Evolutionary conservation across 2,113 vertebrate genomes (phyloP).

Genomic region (Eonycteris spelaea): DNA sequence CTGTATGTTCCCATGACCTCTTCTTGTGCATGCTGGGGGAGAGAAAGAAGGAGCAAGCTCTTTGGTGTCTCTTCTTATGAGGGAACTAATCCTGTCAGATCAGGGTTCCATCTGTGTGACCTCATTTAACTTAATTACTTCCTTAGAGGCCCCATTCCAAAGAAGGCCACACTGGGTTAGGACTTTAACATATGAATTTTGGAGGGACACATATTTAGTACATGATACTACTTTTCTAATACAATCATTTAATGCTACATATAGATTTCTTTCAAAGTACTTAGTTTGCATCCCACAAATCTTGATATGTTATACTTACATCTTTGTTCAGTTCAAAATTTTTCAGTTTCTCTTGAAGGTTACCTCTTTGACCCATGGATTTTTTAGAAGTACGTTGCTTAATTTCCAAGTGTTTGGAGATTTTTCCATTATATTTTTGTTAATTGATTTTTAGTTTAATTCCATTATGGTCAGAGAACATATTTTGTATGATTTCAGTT

Average conservation of each 20-base stretch:
- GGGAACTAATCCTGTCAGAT: neutral
- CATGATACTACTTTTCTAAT: neutral
- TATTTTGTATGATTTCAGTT: neutral
- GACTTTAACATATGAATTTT: neutral
- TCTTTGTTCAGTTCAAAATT: conserved; percentile 10
- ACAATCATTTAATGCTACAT: neutral
- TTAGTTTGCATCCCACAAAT: neutral
- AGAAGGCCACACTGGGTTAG: neutral
- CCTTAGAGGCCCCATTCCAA: neutral
- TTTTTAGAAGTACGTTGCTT: neutral
- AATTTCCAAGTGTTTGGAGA: neutral
- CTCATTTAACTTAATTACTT: neutral
- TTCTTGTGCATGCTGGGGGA: neutral
- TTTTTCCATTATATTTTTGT: neutral
- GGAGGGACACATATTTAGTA: neutral
- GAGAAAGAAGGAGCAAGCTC: neutral
- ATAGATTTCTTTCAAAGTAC: neutral
- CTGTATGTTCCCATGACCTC: neutral
- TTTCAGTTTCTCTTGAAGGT: neutral
- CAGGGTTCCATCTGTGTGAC: neutral
- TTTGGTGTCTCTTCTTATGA: neutral
- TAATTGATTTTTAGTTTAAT: conserved; percentile 11
- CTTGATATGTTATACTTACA: neutral
- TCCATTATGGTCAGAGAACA: neutral
- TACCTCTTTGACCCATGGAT: neutral